Evolutionary conservation across 2,113 vertebrate genomes (phyloP).

Genomic region (Baryphthengus martii): DNA sequence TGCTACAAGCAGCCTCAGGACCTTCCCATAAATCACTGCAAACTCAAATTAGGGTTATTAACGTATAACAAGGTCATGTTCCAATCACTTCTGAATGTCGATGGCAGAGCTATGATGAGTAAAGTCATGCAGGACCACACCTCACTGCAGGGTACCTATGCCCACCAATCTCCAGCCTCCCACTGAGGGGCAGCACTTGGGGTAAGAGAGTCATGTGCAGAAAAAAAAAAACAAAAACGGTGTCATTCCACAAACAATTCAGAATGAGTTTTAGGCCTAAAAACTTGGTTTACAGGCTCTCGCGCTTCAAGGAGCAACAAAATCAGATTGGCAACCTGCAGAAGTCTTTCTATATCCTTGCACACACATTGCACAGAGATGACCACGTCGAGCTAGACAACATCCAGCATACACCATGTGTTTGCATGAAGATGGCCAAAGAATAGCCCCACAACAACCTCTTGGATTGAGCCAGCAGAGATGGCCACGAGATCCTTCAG

Average conservation of each 20-base stretch:
- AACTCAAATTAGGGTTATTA: neutral
- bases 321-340: neutral
- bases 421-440: neutral
- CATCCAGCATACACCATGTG: rapidly evolving
- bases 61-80: neutral
- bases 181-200: neutral
- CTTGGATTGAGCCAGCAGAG: neutral
- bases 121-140: neutral
- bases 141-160: neutral
- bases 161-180: neutral
- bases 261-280: neutral
- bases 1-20: neutral
- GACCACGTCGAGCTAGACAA: neutral
- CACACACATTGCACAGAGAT: neutral
- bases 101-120: neutral
- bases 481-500: neutral
- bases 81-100: neutral
- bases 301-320: neutral
- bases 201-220: rapidly evolving
- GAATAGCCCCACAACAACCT: neutral
- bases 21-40: neutral
- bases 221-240: too few relatives aligned
- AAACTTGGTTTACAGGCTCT: neutral
- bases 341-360: neutral
- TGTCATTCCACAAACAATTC: neutral